Base-by-base conservation (phyloP, 2,888 invertebrate genomes). In the Rugalucina vietnamica region DNA sequence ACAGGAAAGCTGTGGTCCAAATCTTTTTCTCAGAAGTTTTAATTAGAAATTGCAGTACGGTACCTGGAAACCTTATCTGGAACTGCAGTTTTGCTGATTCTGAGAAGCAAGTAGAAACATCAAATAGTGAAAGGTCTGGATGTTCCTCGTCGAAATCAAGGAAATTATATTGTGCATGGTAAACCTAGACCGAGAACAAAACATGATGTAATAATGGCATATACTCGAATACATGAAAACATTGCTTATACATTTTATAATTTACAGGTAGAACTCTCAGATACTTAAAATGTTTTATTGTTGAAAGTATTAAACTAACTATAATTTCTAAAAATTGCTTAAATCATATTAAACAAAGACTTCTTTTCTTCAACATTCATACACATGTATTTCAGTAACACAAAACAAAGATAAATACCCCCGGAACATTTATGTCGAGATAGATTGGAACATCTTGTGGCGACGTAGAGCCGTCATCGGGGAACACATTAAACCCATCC, bases 21-120 rank as follows among this genome's bases (percentile, higher is more conserved):
- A n/a, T n/a, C n/a, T n/a, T n/a, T 49, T 14, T 14, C 18, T 49
- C 18, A 27, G 24, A 12, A 60, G 24, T 27, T 24, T 24, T 29
- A 36, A n/a, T n/a, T n/a, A n/a, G n/a, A n/a, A n/a, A n/a, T n/a
- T n/a, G n/a, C n/a, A n/a, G n/a, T 5, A 34, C 24, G 36, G 21
- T 86, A 91, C 91, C 91, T 81, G 90, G 90, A 50, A 93, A 90
- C 10, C 84, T 83, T 39, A 92, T 84, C 37, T 87, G 79, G 65
- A 92, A 91, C 73, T 89, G 88, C 0, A 92, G 84, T 72, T 90
- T 91, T 1, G 88, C 82, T 1, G 88, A 82, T 32, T 88, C 87
- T 0, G 86, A 85, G 86, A 89, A 93, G 78, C 93, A 93, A 12
- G 86, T 75, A 12, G 92, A 90, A 10, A 92, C 86, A 69, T 92